Evolutionary conservation across 2,113 vertebrate species (phyloP).

Genomic region (Oxyura jamaicensis): DNA sequence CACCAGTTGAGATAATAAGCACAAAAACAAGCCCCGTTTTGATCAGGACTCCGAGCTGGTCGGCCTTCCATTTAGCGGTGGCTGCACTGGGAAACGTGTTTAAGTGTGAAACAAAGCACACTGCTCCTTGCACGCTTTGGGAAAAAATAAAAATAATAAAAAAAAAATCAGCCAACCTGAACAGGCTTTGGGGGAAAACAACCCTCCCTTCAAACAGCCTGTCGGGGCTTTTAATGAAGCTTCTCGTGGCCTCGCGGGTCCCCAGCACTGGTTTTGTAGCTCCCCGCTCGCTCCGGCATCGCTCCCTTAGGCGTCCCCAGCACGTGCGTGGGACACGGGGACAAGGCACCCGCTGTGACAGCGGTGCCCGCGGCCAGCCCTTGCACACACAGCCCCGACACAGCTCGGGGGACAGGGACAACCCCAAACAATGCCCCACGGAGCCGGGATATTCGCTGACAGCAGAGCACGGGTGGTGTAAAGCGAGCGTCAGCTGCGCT

Average conservation of each 20-base stretch:
- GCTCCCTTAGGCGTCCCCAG: neutral
- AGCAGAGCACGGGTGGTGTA: neutral
- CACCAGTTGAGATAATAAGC: neutral
- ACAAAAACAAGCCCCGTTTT: neutral
- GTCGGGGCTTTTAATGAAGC: neutral
- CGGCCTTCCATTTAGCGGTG: neutral
- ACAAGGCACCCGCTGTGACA: neutral
- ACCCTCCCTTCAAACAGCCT: neutral
- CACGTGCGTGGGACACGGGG: accelerated
- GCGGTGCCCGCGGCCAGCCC: neutral
- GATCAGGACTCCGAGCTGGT: neutral
- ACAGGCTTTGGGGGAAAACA: neutral
- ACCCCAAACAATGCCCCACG: too few relatives aligned
- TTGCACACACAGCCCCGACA: too few relatives aligned
- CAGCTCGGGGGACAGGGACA: too few relatives aligned
- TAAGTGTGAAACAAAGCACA: neutral
- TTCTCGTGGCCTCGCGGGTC: neutral
- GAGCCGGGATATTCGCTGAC: neutral
- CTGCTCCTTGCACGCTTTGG: neutral
- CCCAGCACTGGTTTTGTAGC: neutral
- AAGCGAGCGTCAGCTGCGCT: neutral
- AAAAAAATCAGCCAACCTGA: accelerated
- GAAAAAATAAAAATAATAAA: neutral
- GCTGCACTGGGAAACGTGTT: neutral
- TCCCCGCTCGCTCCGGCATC: neutral